phyloP scores from a whole-genome alignment of 2,888 invertebrate genomes.

The Cantharis nigra region DNA sequence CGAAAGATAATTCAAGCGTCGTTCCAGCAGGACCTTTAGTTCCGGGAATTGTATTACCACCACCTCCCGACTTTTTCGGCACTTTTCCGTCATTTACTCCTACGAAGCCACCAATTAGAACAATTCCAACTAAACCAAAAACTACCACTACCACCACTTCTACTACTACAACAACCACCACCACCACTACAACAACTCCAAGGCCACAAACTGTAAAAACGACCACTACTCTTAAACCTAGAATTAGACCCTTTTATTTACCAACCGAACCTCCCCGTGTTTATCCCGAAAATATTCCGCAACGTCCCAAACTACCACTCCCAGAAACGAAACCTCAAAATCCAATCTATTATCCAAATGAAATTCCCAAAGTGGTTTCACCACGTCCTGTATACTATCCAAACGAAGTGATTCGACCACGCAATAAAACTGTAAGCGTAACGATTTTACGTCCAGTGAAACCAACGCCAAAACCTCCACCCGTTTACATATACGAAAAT shows the following conservation, averaged over 20 bases:
- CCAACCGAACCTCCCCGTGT: background rate
- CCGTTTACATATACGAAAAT: slow-evolving; percentile 51
- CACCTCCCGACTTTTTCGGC: slow-evolving; percentile 86
- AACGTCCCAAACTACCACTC: background rate
- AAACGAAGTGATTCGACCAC: background rate
- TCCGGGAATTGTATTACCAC: slow-evolving; percentile 85
- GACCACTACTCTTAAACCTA: background rate
- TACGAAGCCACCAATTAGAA: slow-evolving; percentile 45
- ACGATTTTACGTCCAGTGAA: slow-evolving; percentile 51
- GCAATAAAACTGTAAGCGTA: slow-evolving; percentile 43
- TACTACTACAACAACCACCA: slow-evolving; percentile 45
- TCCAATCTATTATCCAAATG: background rate
- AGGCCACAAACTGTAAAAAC: background rate
- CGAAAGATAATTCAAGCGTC: slow-evolving; percentile 72
- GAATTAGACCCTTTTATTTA: background rate
- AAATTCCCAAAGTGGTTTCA: background rate
- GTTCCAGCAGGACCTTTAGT: slow-evolving; percentile 86
- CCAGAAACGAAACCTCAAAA: background rate
- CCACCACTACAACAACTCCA: slow-evolving; percentile 52
- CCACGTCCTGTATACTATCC: background rate
- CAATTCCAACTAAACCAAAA: slow-evolving; percentile 19
- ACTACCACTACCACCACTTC: slow-evolving; percentile 36
- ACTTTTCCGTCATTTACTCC: slow-evolving; percentile 59
- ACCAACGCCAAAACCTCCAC: slow-evolving; percentile 53
- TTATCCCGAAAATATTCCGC: background rate